These are phyloP conservation scores for Takifugu bimaculatus DNA, from an alignment of 2,113 vertebrate genomes.

Conservation along the genomic window DNA sequence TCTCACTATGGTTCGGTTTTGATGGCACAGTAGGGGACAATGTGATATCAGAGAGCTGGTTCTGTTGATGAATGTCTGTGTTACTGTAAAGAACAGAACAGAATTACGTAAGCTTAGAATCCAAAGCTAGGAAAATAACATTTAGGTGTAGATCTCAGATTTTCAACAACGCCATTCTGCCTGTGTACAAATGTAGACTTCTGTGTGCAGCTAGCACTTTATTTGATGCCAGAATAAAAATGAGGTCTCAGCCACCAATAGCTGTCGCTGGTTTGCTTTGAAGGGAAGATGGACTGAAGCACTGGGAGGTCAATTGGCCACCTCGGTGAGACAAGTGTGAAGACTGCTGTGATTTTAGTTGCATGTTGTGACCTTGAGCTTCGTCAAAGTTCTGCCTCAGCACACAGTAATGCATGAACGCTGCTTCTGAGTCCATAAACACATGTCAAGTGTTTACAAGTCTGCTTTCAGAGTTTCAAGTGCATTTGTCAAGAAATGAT, in stretches of 20 bases:
- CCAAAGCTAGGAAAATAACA: too few species aligned
- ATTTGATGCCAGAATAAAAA: slow-evolving; percentile 44
- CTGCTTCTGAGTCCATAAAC: slow-evolving; percentile 19
- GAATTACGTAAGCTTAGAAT: too few species aligned
- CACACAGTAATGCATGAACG: slow-evolving; percentile 29
- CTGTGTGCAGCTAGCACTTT: slow-evolving; percentile 42
- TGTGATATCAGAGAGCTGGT: too few species aligned
- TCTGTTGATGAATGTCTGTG: too few species aligned
- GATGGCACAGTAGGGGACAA: too few species aligned
- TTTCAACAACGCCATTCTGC: slow-evolving; percentile 9
- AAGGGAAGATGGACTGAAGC: slow-evolving; percentile 77
- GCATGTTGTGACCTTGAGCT: slow-evolving; percentile 39
- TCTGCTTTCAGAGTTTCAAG: not conserved
- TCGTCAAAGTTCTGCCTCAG: slow-evolving; percentile 9
- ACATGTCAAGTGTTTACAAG: slow-evolving; percentile 7
- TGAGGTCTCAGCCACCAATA: slow-evolving; percentile 52
- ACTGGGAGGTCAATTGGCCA: slow-evolving; percentile 73
- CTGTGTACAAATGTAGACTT: slow-evolving; percentile 36
- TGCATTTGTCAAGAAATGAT: too few species aligned
- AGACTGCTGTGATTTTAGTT: slow-evolving; percentile 48
- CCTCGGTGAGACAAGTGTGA: slow-evolving; percentile 71
- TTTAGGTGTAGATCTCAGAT: not conserved
- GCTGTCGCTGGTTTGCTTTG: slow-evolving; percentile 65
- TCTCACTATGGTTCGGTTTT: too few species aligned
- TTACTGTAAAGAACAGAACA: too few species aligned